Percentiles rank a stretch among this genome's conserved stretches.
Conservation (phyloP, 2,888 invertebrate species). For the Myopa testacea region DNA sequence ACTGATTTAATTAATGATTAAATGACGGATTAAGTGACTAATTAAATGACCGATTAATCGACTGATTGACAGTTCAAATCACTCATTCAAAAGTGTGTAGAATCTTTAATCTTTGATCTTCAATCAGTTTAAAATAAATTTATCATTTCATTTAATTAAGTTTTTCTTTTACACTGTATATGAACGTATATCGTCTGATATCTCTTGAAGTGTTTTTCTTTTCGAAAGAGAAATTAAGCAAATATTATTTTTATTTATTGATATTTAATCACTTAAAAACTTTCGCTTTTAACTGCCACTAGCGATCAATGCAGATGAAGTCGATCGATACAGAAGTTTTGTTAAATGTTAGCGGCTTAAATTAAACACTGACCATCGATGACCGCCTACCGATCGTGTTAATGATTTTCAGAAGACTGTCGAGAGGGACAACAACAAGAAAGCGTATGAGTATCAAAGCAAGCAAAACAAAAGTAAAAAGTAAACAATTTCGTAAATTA, state of each 20-base stretch:
- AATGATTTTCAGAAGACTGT: slow-evolving; percentile 65
- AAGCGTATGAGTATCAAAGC: neutral
- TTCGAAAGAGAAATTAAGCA: neutral
- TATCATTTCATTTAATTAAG: neutral
- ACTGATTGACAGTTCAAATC: neutral
- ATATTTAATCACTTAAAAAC: slow-evolving; percentile 46
- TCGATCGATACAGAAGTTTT: too few species aligned
- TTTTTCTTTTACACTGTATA: slow-evolving; percentile 15
- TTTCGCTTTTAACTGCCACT: slow-evolving; percentile 47
- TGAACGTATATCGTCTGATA: too few species aligned
- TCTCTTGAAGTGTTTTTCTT: neutral
- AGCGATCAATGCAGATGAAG: too few species aligned
- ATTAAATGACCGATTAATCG: too few species aligned
- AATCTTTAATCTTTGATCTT: slow-evolving; percentile 50
- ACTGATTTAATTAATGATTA: neutral
- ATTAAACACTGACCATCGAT: neutral
- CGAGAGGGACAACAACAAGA: slow-evolving; percentile 35
- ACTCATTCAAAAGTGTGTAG: slow-evolving; percentile 22
- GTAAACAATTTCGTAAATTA: neutral
- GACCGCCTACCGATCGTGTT: slow-evolving; percentile 58
- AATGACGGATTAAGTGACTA: neutral
- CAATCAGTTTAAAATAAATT: neutral
- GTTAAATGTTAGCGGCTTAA: too few species aligned
- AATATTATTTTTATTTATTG: neutral
- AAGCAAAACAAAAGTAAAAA: neutral